Base-by-base conservation (phyloP, 2,113 vertebrate species). In the Cercopithecus mona region DNA sequence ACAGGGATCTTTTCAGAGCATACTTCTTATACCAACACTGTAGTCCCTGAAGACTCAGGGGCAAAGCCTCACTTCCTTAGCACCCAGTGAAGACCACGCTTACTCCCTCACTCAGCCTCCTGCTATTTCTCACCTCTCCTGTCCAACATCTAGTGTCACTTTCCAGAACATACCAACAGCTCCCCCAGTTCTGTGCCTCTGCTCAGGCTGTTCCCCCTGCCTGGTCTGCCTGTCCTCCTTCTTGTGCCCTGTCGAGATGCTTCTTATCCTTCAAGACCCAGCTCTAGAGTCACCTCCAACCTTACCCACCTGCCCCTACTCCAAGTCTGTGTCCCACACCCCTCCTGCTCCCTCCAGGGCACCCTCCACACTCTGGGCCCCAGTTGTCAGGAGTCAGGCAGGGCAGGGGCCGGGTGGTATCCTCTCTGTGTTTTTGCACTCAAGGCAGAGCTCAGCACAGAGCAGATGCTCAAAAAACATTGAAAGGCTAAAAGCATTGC, bases 21-120 rank as follows among this genome's bases (percentile, higher is more conserved):
- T 0, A 0, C 11, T 27, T 55, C 61, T 52, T 17, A 10, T 32
- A 35, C 38, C 22, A 2, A n/a, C 1, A 0, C 18, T n/a, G 16
- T 4, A 6, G 14, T 45, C 40, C 48, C 59, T 30, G 52, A n/a
- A 18, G 22, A 52, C 55, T 40, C 2, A 0, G 16, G 82, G 35
- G 32, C 59, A 43, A 14, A 52, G 57, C 25, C 88, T 94, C 25
- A 1, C 50, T 27, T 30, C 66, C 93, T 43, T 1, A 50, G 79
- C 23, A 10, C 27, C 40, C 79, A 12, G 25, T 0, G 40, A 38
- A 8, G 66, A 8, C 86, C 14, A 5, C 3, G 4, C 43, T 20
- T 8, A 8, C 8, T 2, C 48, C 80, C 22, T 70, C 1, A 2
- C 25, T 30, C 66, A 38, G 17, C 38, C 55, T 30, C 57, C 6